Conservation (phyloP, 2,797 vertebrate genomes). For the Sebastiscus albofasciatus region DNA sequence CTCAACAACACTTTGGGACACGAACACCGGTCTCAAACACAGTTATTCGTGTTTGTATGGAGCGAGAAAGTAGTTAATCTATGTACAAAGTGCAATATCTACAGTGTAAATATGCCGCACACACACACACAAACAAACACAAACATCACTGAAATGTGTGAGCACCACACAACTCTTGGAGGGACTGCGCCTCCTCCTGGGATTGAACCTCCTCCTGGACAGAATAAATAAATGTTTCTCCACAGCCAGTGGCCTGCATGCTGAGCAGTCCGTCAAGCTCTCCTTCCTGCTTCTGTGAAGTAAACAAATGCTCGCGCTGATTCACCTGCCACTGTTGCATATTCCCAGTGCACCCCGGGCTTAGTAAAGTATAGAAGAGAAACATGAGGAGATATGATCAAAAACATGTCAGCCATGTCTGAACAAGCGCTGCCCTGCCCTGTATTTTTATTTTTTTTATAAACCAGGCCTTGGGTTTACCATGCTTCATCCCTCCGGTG, state of each 20-base stretch:
- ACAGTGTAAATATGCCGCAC: background rate
- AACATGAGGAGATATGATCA: constrained; percentile 68
- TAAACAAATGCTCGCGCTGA: constrained; percentile 72
- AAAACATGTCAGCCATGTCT: constrained; percentile 57
- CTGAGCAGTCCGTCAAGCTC: constrained; percentile 64
- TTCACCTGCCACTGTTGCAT: constrained; percentile 71
- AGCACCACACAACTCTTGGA: constrained; percentile 16
- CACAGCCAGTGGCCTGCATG: constrained; percentile 64
- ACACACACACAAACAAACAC: background rate
- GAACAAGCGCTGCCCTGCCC: constrained; percentile 47
- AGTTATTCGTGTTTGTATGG: background rate
- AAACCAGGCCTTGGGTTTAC: constrained; percentile 33
- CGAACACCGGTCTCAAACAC: too few species aligned
- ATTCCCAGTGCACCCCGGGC: constrained; percentile 65
- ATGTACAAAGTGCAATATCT: constrained; percentile 3
- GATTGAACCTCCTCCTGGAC: constrained; percentile 59
- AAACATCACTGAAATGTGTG: background rate
- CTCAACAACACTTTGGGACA: too few species aligned
- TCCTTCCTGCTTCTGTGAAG: constrained; percentile 53
- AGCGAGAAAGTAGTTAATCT: background rate
- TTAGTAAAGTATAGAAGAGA: constrained; percentile 59
- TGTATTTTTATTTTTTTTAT: constrained; percentile 1
- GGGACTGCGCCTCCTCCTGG: constrained; percentile 48
- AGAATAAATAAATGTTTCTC: constrained; percentile 68
- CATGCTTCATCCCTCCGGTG: constrained; percentile 38